phyloP scores from a whole-genome alignment of 2,888 invertebrate genomes.

The Tanytarsus gracilentus region DNA sequence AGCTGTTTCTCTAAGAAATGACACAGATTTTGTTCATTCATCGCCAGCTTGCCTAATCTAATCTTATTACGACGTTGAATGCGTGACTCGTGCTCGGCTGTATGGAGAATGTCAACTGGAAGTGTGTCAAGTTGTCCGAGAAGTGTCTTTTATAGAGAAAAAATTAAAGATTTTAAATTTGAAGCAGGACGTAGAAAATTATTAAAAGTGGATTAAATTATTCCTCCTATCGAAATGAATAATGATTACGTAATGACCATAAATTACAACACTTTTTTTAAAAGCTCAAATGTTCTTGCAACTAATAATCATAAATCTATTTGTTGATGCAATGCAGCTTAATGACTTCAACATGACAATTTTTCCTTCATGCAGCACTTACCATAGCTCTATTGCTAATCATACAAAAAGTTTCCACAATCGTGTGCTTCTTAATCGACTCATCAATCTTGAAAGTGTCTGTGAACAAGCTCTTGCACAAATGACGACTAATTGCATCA shows the following conservation, averaged over 20 bases:
- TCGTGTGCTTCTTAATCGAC: conserved; percentile 7
- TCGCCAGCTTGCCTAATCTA: conserved; percentile 5
- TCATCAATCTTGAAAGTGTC: conserved; percentile 20
- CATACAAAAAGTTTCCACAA: conserved; percentile 16
- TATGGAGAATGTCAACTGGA: conserved; percentile 12
- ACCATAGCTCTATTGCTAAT: conserved; percentile 18
- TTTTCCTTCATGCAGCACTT: no score
- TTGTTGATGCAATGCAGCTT: no score
- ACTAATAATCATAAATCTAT: no score
- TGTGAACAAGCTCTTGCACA: conserved; percentile 18
- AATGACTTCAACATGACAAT: no score
- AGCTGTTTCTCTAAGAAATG: conserved; percentile 15
- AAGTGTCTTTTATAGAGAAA: not conserved
- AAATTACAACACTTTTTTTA: no score
- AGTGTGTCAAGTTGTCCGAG: conserved; percentile 14
- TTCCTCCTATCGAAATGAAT: no score
- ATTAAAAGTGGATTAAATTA: no score
- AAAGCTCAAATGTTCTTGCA: no score
- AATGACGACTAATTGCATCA: conserved; percentile 21
- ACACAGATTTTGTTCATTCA: conserved; percentile 21
- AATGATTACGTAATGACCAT: no score
- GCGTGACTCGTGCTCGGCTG: conserved; percentile 10
- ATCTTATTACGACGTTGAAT: conserved; percentile 6
- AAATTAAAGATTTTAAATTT: not conserved
- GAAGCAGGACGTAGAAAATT: no score